These are phyloP conservation scores for Rhinella marina DNA, from an alignment of 2,797 vertebrate species.

Conservation along the genomic window DNA sequence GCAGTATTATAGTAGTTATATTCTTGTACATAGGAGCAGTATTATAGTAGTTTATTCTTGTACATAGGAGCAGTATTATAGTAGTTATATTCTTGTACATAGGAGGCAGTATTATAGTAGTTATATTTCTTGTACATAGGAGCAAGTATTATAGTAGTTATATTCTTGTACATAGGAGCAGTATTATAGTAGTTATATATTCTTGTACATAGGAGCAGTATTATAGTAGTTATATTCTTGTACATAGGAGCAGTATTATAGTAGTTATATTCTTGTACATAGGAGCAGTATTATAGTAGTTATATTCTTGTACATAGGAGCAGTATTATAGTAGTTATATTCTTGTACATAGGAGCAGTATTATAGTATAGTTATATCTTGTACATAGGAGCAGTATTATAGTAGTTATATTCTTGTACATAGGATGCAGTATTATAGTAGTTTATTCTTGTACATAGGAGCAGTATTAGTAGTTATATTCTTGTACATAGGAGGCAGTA, in stretches of 20 bases:
- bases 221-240: not conserved
- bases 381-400: constrained; percentile 7
- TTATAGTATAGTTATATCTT: constrained; percentile 27
- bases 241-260: constrained; percentile 1
- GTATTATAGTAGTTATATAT: constrained; percentile 10
- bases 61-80: no score
- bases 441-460: not conserved
- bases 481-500: not conserved
- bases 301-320: constrained; percentile 7
- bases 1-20: no score
- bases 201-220: not conserved
- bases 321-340: constrained; percentile 25
- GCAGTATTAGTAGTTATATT: not conserved
- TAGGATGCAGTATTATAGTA: not conserved
- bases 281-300: no score
- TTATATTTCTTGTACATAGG: not conserved
- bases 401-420: constrained; percentile 8
- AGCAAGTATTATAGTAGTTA: not conserved
- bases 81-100: no score
- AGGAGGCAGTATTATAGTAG: no score
- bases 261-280: constrained; percentile 3
- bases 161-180: not conserved
- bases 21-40: no score
- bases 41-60: no score
- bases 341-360: constrained; percentile 1